Conservation (phyloP, 2,888 invertebrate species). For the Tiliacea aurago region DNA sequence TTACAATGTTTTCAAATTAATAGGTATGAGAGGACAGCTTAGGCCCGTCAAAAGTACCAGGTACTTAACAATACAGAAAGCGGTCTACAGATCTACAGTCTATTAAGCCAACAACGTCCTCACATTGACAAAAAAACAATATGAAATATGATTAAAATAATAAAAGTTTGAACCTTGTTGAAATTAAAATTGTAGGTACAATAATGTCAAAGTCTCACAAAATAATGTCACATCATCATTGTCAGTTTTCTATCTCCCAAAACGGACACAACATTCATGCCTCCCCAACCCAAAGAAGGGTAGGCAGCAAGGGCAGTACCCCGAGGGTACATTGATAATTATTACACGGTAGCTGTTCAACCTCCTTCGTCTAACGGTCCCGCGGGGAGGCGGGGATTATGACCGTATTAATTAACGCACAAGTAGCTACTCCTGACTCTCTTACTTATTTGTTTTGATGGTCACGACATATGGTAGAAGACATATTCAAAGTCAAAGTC, state of each 20-base stretch:
- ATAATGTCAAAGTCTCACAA: too few relatives aligned
- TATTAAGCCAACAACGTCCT: too few relatives aligned
- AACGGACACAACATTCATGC: conserved; percentile 29
- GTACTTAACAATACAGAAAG: too few relatives aligned
- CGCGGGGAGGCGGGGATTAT: conserved; percentile 77
- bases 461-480: conserved; percentile 9
- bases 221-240: background rate
- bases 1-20: too few relatives aligned
- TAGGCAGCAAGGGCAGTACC: conserved; percentile 69
- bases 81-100: too few relatives aligned
- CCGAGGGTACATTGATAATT: conserved; percentile 89
- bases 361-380: conserved; percentile 80
- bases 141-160: too few relatives aligned
- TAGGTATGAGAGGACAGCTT: too few relatives aligned
- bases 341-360: conserved; percentile 81
- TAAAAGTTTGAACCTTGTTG: too few relatives aligned
- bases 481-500: too few relatives aligned
- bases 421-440: conserved; percentile 79
- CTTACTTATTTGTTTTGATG: conserved; percentile 72
- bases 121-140: too few relatives aligned
- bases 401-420: conserved; percentile 83
- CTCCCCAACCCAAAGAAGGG: conserved; percentile 58
- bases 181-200: too few relatives aligned
- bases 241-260: conserved; percentile 29
- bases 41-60: too few relatives aligned